phyloP scores from a whole-genome alignment of 2,888 invertebrate species.

The Idaea biselata region DNA sequence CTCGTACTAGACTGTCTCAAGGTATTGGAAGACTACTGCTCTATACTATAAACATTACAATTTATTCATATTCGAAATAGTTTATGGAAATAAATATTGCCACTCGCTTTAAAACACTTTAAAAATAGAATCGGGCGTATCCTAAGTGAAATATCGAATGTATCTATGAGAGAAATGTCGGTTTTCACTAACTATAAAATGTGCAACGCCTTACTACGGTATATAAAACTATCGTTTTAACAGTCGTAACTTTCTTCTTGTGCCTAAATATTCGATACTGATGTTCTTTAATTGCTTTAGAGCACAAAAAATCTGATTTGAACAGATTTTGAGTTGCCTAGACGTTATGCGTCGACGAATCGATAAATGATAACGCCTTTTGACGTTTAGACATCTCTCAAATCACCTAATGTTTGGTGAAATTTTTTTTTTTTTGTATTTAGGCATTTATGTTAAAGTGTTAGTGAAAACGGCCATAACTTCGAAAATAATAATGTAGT shows the following conservation, averaged over 20 bases:
- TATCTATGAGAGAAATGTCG: background rate
- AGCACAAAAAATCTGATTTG: too few species aligned
- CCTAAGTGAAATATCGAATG: constrained; percentile 37
- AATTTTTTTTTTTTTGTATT: constrained; percentile 27
- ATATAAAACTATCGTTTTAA: constrained; percentile 45
- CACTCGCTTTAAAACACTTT: constrained; percentile 43
- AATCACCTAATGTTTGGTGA: too few species aligned
- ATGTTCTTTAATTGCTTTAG: too few species aligned
- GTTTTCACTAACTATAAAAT: too few species aligned
- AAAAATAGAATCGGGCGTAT: constrained; percentile 54
- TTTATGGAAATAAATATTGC: constrained; percentile 52
- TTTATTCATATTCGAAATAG: constrained; percentile 69
- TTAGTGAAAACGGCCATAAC: background rate
- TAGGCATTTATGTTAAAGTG: constrained; percentile 35
- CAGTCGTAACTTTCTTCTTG: constrained; percentile 25
- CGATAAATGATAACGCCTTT: too few species aligned
- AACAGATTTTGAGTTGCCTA: too few species aligned
- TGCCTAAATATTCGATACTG: too few species aligned
- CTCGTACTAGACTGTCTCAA: constrained; percentile 60
- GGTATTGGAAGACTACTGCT: constrained; percentile 79
- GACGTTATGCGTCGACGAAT: too few species aligned
- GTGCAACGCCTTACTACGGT: constrained; percentile 53
- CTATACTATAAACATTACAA: constrained; percentile 63
- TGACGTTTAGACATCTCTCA: too few species aligned
- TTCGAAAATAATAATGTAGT: constrained; percentile 48